phyloP scores from a whole-genome alignment of 1,140 invertebrate genomes.

The Goniozus legneri region DNA sequence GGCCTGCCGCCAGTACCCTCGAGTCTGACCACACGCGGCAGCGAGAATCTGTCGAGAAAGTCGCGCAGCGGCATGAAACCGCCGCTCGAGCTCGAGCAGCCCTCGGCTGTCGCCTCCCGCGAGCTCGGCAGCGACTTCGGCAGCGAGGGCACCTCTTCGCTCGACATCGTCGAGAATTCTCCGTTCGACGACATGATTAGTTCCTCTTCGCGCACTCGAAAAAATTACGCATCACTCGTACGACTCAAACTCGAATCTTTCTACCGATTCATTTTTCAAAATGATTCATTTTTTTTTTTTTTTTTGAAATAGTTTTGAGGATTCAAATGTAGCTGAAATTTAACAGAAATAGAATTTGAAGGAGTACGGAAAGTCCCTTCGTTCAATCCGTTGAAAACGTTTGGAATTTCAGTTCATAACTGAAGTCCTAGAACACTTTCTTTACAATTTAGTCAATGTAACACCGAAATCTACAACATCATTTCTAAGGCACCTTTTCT shows the following conservation, averaged over 20 bases:
- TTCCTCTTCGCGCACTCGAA: neutral
- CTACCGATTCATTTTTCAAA: neutral
- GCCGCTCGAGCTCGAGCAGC: slow-evolving; percentile 39
- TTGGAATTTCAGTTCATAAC: no score
- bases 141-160: slow-evolving; percentile 45
- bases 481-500: no score
- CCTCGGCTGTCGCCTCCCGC: slow-evolving; percentile 47
- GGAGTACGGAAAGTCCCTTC: no score
- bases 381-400: no score
- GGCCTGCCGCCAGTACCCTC: slow-evolving; percentile 46
- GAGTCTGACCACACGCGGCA: slow-evolving; percentile 49
- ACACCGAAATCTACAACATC: no score
- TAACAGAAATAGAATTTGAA: no score
- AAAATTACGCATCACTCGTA: neutral
- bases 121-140: slow-evolving; percentile 50
- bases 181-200: slow-evolving; percentile 47
- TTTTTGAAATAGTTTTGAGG: no score
- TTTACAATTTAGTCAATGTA: no score
- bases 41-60: slow-evolving; percentile 48
- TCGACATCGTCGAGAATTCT: slow-evolving; percentile 52
- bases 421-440: no score
- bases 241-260: neutral
- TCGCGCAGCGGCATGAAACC: slow-evolving; percentile 46
- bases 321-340: no score
- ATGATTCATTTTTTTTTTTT: no score